Base-by-base conservation (phyloP, 2,888 invertebrate genomes). In the Sclerodermus sp. region DNA sequence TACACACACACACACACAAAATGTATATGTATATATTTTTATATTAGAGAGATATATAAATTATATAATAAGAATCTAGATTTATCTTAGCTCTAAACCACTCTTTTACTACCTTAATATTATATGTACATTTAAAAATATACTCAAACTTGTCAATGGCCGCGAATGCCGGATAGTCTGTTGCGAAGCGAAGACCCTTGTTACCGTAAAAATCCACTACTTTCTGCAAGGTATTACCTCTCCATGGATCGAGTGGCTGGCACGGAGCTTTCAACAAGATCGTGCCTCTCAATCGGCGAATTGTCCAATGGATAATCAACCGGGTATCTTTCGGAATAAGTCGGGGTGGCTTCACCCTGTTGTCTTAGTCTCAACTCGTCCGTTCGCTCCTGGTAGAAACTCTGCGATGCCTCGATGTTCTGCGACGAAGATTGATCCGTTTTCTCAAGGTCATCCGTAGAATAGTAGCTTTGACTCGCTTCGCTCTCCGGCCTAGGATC, bases 241-340 rank as follows among this genome's bases (percentile, higher is more conserved):
- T 75, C 73, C 55, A 67, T 67, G 55, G 76, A 69, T 56, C 67
- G 68, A 32, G 74, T 68, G 23, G 72, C 70, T 45, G 74, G 66
- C 52, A 73, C 71, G 14, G 77, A 77, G 56, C 76, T 77, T 58
- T 77, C 77, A 17, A 77, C 77, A 34, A 77, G 62, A 47, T 77
- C 74, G 36, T 77, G 77, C 73, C 74, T 77, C 42, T 77, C 77
- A 45, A 76, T 70, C 13, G 76, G 71, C 34, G 76, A 74, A 46
- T 66, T 72, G 1, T 70, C 74, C 41, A 75, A 55, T 1, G 68
- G 67, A 36, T 77, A 77, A 54, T 77, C 75, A 15, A 70, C 62
- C 1, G 74, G 73, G 48, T 77, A 77, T 49, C 70, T 58, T 47
- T 73, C 74, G 0, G 75, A 62, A 38, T 77, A 76, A 4, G 74